Evolutionary conservation across 37 sponge, comb jelly and placozoan genomes (phyloP).

Genomic region (Geodia barretti): DNA sequence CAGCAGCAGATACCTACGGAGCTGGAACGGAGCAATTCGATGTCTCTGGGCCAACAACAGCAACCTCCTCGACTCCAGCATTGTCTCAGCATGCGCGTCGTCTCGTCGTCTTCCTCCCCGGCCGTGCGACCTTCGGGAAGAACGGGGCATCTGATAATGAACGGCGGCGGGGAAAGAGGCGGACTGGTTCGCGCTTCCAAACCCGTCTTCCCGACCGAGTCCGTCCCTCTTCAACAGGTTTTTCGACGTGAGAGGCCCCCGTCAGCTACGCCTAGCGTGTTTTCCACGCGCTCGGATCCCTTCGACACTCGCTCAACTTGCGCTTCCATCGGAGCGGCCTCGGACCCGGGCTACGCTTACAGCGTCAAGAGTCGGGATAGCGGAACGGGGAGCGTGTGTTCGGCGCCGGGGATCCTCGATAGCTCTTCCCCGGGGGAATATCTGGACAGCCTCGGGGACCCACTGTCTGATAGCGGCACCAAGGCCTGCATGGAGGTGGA

Average conservation of each 20-base stretch:
- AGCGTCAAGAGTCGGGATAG: background rate
- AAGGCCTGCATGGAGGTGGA: slow-evolving; percentile 34
- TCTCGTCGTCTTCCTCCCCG: background rate
- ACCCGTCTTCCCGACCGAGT: background rate
- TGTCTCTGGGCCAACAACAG: background rate
- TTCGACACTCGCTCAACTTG: background rate
- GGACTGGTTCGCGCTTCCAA: background rate
- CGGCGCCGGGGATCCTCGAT: background rate
- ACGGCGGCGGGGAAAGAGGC: background rate
- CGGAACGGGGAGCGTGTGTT: background rate
- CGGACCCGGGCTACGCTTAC: background rate
- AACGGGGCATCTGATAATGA: background rate
- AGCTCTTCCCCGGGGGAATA: background rate
- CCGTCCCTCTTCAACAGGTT: background rate
- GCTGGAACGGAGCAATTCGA: background rate
- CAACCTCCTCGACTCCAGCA: background rate
- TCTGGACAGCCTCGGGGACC: background rate
- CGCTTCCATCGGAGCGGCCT: background rate
- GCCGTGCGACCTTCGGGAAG: background rate
- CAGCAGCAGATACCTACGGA: background rate
- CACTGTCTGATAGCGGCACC: background rate
- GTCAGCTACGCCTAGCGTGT: background rate
- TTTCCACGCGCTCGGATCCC: background rate
- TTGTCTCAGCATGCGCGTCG: background rate
- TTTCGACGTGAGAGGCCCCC: background rate